Evolutionary conservation across 2,113 vertebrate species (phyloP).

Genomic region (Holacanthus passer): DNA sequence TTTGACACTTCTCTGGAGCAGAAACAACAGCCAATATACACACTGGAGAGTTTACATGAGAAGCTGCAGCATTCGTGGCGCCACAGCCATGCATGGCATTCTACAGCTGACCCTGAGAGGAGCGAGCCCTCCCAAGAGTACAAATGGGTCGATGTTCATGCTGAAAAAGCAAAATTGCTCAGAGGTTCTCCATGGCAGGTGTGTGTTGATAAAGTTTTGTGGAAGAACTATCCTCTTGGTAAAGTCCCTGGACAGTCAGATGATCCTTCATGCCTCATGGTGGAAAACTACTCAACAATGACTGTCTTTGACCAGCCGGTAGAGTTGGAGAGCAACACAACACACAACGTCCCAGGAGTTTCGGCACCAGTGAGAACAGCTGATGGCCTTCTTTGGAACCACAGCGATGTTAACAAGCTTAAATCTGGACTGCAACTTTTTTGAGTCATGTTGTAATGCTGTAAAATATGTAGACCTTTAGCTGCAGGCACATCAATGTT

Average conservation of each 20-base stretch:
- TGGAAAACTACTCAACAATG: conserved; percentile 90
- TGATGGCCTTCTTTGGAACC: conserved; percentile 81
- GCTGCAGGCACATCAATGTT: neutral
- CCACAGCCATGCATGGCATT: conserved; percentile 51
- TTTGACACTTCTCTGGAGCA: conserved; percentile 31
- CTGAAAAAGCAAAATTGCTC: conserved; percentile 86
- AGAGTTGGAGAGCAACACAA: conserved; percentile 73
- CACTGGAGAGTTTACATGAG: conserved; percentile 90
- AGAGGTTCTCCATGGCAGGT: conserved; percentile 92
- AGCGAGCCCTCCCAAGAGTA: conserved; percentile 77
- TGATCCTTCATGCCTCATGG: conserved; percentile 90
- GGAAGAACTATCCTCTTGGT: conserved; percentile 91
- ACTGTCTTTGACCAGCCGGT: conserved; percentile 91
- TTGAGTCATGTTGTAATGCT: conserved; percentile 47
- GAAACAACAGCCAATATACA: conserved; percentile 88
- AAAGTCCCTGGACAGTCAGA: conserved; percentile 93
- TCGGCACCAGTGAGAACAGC: conserved; percentile 33
- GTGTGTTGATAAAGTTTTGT: conserved; percentile 87
- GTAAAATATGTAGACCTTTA: neutral
- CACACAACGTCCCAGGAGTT: conserved; percentile 36
- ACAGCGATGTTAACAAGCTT: conserved; percentile 78
- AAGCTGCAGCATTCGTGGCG: conserved; percentile 73
- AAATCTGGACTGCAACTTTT: conserved; percentile 85
- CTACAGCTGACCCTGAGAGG: conserved; percentile 6
- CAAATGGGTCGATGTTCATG: conserved; percentile 73